Conservation (phyloP, 2,113 vertebrate genomes). For the Chaenocephalus aceratus region DNA sequence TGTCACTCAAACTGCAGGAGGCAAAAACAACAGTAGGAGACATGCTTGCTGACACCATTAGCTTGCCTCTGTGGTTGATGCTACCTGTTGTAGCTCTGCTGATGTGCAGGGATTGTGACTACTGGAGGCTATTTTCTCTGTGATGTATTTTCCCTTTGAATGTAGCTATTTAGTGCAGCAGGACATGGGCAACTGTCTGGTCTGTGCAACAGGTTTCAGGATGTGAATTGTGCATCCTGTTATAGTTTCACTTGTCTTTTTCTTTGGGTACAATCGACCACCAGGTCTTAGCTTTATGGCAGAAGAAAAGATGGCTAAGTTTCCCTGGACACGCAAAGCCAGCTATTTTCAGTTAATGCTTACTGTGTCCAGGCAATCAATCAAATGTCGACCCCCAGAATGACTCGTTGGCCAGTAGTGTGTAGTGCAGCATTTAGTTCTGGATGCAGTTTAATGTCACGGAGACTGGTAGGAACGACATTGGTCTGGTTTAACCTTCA, state of each 20-base stretch:
- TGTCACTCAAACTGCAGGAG: background rate
- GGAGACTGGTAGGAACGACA: constrained; percentile 39
- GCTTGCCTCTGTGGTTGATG: constrained; percentile 4
- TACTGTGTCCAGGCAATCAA: background rate
- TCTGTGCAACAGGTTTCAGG: background rate
- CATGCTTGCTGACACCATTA: constrained; percentile 39
- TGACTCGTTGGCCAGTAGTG: background rate
- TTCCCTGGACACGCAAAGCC: background rate
- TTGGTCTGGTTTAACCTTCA: constrained; percentile 68
- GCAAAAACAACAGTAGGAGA: background rate
- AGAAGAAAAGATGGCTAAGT: background rate
- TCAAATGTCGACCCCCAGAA: background rate
- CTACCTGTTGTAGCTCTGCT: constrained; percentile 2
- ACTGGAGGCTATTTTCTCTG: constrained; percentile 16
- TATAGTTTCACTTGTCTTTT: background rate
- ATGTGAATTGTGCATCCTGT: background rate
- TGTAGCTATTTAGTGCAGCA: constrained; percentile 2
- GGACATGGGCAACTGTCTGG: background rate
- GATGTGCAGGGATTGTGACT: constrained; percentile 11
- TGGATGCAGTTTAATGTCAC: constrained; percentile 8
- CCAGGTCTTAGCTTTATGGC: background rate
- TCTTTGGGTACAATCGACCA: too few relatives aligned
- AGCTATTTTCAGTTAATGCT: background rate
- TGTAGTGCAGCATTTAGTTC: background rate
- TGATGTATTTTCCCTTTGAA: background rate